Evolutionary conservation across 2,113 vertebrate species (phyloP), one percentile per base, ranked within the genome.

Genomic region (Austrofundulus limnaeus): DNA sequence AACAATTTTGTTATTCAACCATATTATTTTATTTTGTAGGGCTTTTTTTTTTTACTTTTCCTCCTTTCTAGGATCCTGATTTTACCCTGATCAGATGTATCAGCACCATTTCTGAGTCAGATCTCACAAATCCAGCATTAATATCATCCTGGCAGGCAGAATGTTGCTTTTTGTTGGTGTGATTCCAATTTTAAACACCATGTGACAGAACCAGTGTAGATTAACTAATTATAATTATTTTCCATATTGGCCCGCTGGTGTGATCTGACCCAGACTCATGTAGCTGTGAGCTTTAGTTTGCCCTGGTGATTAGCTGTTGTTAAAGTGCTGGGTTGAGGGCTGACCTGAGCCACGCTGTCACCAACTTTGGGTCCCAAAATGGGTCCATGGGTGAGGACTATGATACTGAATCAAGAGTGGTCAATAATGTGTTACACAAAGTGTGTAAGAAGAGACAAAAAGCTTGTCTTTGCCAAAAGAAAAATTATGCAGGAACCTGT

Each of bases 191-290:
- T 12, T n/a, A n/a, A n/a, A n/a, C n/a, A n/a, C n/a, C n/a, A n/a
- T n/a, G n/a, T n/a, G n/a, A n/a, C n/a, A n/a, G n/a, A n/a, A n/a
- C n/a, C n/a, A n/a, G n/a, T n/a, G n/a, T n/a, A n/a, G n/a, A n/a
- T n/a, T 11, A 25, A 60, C 53, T 65, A 34, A 34, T 34, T 34
- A 9, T 34, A 34, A 34, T 9, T 9, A 34, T 2, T 12, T 25
- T 19, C 6, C 15, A 14, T 14, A 2, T 20, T 47, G 5, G 28
- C 12, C 11, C 11, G 11, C 34, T 58, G 54, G 50, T 45, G 16
- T 47, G 65, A 72, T 50, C 61, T 39, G 58, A 70, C 81, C 84
- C 85, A 73, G 39, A 63, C 81, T 80, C 86, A 85, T 83, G 72
- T 76, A n/a, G n/a, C n/a, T n/a, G n/a, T n/a, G n/a, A n/a, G n/a